These are phyloP conservation scores for Alosa alosa DNA, from an alignment of 2,113 vertebrate species.

Conservation along the genomic window DNA sequence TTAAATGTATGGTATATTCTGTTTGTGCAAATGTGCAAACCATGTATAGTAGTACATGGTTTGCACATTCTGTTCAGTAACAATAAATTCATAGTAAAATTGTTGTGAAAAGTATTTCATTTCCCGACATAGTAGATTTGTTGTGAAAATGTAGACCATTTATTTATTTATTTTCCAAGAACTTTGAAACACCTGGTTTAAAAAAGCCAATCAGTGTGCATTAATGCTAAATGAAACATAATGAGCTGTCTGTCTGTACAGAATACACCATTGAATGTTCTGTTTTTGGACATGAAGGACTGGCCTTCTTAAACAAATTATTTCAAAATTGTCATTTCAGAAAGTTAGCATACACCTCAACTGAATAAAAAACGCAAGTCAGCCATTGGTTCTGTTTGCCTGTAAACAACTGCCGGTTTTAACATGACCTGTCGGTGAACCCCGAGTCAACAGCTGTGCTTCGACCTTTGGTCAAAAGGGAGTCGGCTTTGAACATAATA, in stretches of 20 bases:
- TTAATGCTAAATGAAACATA: not conserved
- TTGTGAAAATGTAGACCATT: too few species aligned
- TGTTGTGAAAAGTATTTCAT: not conserved
- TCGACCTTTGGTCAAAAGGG: slow-evolving; percentile 2
- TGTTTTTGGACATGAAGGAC: not conserved
- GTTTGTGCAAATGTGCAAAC: not conserved
- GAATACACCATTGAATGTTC: not conserved
- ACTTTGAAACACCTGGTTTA: too few species aligned
- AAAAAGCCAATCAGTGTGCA: not conserved
- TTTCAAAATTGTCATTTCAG: not conserved
- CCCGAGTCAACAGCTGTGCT: not conserved
- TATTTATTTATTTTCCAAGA: too few species aligned
- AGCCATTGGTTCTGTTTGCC: not conserved
- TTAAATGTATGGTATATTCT: not conserved
- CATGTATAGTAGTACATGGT: not conserved
- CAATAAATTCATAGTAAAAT: not conserved
- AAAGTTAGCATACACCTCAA: not conserved
- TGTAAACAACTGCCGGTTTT: not conserved
- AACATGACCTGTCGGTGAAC: not conserved
- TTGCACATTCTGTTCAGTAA: not conserved
- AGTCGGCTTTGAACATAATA: not conserved
- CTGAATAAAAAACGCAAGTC: not conserved
- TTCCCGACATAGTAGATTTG: not conserved
- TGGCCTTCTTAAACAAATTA: not conserved
- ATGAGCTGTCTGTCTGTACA: not conserved